Percentiles rank a stretch among this genome's conserved stretches.
These are phyloP conservation scores for Lutjanus campechanus DNA, from an alignment of 2,797 vertebrate genomes.

Conservation along the genomic window DNA sequence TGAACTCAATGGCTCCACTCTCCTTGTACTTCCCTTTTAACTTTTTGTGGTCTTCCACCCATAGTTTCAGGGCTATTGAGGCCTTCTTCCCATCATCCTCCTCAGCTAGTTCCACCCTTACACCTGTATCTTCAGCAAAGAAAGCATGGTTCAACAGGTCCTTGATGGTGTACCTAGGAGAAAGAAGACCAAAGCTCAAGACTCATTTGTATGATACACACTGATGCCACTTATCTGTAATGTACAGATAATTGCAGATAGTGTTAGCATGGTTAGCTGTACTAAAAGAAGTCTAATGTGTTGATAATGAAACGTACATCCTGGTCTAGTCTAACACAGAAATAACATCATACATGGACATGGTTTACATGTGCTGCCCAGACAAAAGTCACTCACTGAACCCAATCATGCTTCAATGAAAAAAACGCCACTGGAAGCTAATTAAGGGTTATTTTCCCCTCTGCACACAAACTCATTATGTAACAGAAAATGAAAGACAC, in stretches of 20 bases:
- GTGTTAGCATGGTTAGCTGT: not conserved
- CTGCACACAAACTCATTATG: constrained; percentile 57
- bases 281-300: not conserved
- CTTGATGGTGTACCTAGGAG: constrained; percentile 94
- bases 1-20: constrained; percentile 98
- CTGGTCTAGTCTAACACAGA: not conserved
- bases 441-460: constrained; percentile 39
- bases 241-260: not conserved
- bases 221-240: not conserved
- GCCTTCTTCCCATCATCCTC: constrained; percentile 96
- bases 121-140: constrained; percentile 98
- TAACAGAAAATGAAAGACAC: constrained; percentile 55
- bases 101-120: constrained; percentile 97
- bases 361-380: constrained; percentile 13
- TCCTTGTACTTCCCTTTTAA: constrained; percentile 99
- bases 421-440: constrained; percentile 23
- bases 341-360: constrained; percentile 23
- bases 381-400: constrained; percentile 33
- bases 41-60: constrained; percentile 98
- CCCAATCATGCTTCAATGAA: constrained; percentile 16
- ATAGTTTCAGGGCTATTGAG: constrained; percentile 96
- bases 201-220: constrained; percentile 1
- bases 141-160: constrained; percentile 98
- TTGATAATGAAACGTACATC: constrained; percentile 4
- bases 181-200: constrained; percentile 28